phyloP scores from a whole-genome alignment of 2,888 invertebrate species.

The Lepidochrysops patricia region DNA sequence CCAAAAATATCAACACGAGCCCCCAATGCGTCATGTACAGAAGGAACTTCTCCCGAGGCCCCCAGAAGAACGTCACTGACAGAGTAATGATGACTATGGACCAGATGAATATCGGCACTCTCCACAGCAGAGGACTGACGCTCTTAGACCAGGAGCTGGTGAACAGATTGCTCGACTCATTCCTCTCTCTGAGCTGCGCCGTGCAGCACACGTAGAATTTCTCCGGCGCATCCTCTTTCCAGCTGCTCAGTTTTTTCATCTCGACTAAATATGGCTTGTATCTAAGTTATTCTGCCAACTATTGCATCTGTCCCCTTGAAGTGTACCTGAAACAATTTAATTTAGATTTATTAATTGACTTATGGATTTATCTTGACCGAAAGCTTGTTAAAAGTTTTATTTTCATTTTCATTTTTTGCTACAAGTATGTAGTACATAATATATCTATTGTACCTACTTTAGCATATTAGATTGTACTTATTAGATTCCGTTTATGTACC shows the following conservation, averaged over 20 bases:
- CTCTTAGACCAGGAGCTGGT: slow-evolving; percentile 41
- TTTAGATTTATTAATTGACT: too few species aligned
- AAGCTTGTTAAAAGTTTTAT: too few species aligned
- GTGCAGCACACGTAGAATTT: slow-evolving; percentile 38
- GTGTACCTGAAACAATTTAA: background rate
- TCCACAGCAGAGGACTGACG: slow-evolving; percentile 53
- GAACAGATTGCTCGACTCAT: slow-evolving; percentile 43
- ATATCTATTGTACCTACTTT: too few species aligned
- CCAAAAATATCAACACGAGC: slow-evolving; percentile 49
- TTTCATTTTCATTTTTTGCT: background rate
- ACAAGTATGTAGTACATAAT: background rate
- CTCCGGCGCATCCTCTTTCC: slow-evolving; percentile 35
- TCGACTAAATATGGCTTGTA: background rate
- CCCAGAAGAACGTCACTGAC: slow-evolving; percentile 55
- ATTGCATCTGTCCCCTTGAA: background rate
- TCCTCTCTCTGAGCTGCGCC: slow-evolving; percentile 40
- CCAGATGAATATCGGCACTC: slow-evolving; percentile 57
- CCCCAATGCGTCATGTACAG: slow-evolving; percentile 76
- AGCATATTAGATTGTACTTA: background rate
- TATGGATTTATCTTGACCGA: too few species aligned
- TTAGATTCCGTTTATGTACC: background rate
- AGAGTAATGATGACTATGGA: slow-evolving; percentile 38
- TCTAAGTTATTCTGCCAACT: background rate
- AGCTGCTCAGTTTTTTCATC: slow-evolving; percentile 26
- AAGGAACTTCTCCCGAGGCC: slow-evolving; percentile 57